Percentiles rank a stretch among this genome's conserved stretches.
phyloP scores from a whole-genome alignment of 2,797 vertebrate species.

The Pseudochromis fuscus region DNA sequence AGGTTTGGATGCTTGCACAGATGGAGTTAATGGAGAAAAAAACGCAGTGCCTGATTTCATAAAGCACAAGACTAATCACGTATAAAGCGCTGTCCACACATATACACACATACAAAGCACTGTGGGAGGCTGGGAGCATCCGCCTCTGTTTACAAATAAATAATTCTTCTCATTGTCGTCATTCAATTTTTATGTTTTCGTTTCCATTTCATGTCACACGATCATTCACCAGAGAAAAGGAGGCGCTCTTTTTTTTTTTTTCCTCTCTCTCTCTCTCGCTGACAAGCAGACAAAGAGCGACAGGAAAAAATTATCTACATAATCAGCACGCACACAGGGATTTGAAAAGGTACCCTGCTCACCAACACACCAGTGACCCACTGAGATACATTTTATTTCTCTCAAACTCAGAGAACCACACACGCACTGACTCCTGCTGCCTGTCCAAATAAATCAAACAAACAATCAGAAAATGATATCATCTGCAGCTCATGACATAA shows the following conservation, averaged over 20 bases:
- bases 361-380: constrained; percentile 37
- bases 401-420: constrained; percentile 11
- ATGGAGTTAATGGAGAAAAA: constrained; percentile 65
- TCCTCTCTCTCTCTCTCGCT: no score
- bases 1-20: constrained; percentile 50
- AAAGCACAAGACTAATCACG: constrained; percentile 58
- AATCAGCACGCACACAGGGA: constrained; percentile 45
- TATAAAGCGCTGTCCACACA: constrained; percentile 37
- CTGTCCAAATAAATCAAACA: constrained; percentile 37
- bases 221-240: constrained; percentile 45
- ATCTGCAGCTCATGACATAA: constrained; percentile 56
- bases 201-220: constrained; percentile 69
- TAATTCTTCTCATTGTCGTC: constrained; percentile 57
- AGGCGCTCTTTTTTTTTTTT: constrained; percentile 22
- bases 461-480: constrained; percentile 51
- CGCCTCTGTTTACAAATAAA: constrained; percentile 70
- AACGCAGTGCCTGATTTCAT: constrained; percentile 51
- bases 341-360: constrained; percentile 48
- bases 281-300: constrained; percentile 60
- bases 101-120: constrained; percentile 9
- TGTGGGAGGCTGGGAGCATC: constrained; percentile 20
- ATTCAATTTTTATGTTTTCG: constrained; percentile 64
- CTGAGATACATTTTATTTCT: constrained; percentile 15
- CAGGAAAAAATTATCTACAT: constrained; percentile 41
- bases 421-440: constrained; percentile 20